phyloP scores from a whole-genome alignment of 2,113 vertebrate genomes.

The Dicerorhinus sumatrensis region DNA sequence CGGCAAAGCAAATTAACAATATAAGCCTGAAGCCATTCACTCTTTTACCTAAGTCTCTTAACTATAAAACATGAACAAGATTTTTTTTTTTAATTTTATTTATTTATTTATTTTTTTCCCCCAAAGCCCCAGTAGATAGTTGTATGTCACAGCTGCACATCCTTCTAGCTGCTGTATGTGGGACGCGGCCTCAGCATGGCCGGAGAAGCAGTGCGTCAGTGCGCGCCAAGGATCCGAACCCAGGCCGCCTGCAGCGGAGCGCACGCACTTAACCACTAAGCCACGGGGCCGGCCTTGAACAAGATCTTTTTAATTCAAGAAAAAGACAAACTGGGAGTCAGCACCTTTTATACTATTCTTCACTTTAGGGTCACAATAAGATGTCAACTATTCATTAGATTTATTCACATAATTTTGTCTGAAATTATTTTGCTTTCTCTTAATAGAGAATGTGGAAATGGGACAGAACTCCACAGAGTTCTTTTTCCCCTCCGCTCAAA shows the following conservation, averaged over 20 bases:
- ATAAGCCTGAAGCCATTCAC: slow-evolving; percentile 6
- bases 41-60: background rate
- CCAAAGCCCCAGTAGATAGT: too few species aligned
- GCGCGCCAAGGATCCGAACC: too few species aligned
- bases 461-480: background rate
- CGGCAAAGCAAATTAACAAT: slow-evolving; percentile 45
- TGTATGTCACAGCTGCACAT: too few species aligned
- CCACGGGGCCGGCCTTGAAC: too few species aligned
- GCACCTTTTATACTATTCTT: background rate
- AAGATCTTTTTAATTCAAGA: background rate
- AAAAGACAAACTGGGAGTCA: background rate
- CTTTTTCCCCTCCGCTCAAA: background rate
- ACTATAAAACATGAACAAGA: background rate
- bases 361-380: background rate
- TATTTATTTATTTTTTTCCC: too few species aligned
- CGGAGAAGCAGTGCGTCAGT: too few species aligned
- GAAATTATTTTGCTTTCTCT: background rate
- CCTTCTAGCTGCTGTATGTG: too few species aligned
- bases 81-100: too few species aligned
- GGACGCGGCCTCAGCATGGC: too few species aligned
- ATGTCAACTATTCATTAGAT: background rate
- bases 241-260: too few species aligned
- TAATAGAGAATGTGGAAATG: background rate
- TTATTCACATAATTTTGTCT: slow-evolving; percentile 6
- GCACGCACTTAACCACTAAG: too few species aligned